These are phyloP conservation scores for Arvicanthis niloticus DNA, from an alignment of 2,113 vertebrate genomes.

Conservation along the genomic window DNA sequence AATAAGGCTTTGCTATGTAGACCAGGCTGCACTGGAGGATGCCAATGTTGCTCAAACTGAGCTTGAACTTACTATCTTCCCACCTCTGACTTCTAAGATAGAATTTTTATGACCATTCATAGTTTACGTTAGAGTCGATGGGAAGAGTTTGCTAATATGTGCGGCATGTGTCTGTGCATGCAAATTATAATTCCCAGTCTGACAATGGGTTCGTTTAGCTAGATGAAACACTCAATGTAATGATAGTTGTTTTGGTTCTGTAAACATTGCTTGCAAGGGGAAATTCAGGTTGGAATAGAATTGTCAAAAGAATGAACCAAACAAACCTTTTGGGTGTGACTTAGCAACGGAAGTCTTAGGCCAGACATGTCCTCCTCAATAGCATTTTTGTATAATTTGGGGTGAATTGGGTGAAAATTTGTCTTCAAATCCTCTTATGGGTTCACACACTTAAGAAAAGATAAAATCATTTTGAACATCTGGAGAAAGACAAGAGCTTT, in stretches of 20 bases:
- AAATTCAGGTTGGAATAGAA: conserved; percentile 60
- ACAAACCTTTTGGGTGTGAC: neutral
- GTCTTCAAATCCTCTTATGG: neutral
- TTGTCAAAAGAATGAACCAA: conserved; percentile 16
- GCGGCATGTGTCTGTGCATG: too few relatives aligned
- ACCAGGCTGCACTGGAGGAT: too few relatives aligned
- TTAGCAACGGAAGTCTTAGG: neutral
- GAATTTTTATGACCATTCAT: too few relatives aligned
- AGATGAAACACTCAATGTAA: conserved; percentile 61
- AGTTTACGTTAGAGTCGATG: too few relatives aligned
- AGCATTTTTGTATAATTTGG: conserved; percentile 15
- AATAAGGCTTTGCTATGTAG: too few relatives aligned
- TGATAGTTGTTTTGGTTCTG: conserved; percentile 56
- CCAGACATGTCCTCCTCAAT: neutral
- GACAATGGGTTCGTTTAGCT: conserved; percentile 71
- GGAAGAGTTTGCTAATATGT: too few relatives aligned
- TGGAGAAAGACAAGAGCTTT: neutral
- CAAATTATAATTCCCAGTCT: conserved; percentile 21
- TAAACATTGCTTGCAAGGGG: conserved; percentile 62
- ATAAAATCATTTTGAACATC: neutral
- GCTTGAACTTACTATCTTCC: too few relatives aligned
- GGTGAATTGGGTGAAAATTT: neutral
- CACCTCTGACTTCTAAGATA: too few relatives aligned
- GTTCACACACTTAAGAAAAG: neutral
- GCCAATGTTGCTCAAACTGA: too few relatives aligned